phyloP scores from a whole-genome alignment of 2,797 vertebrate species.

The Enteromius fasciolatus region DNA sequence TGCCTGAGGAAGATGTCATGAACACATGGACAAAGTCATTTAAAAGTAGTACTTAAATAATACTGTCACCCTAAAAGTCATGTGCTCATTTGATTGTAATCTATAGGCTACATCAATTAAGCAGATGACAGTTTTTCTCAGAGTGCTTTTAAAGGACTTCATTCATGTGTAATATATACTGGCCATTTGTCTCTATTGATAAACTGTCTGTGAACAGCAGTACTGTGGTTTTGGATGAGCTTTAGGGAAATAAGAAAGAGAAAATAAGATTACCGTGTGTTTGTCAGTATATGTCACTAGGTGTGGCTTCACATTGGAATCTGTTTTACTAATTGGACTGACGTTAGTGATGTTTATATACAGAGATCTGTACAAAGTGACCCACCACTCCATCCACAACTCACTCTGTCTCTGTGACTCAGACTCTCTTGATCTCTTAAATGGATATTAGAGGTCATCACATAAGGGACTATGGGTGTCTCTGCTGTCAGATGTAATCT shows the following conservation, averaged over 20 bases:
- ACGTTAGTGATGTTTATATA: neutral
- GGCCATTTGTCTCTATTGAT: neutral
- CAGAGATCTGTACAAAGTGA: neutral
- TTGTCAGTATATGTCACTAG: slow-evolving; percentile 1
- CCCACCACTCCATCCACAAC: neutral
- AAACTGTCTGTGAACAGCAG: neutral
- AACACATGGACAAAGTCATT: neutral
- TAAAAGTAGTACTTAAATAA: neutral
- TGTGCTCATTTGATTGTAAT: neutral
- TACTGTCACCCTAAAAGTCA: neutral
- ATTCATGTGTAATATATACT: neutral
- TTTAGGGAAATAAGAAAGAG: neutral
- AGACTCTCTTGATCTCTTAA: neutral
- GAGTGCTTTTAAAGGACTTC: neutral
- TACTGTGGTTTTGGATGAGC: neutral
- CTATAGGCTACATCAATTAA: neutral
- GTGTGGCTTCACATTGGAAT: neutral
- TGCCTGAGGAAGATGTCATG: neutral
- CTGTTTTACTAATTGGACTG: neutral
- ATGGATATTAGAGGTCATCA: neutral
- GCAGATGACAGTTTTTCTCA: neutral
- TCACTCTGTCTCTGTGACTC: neutral
- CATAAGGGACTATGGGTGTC: neutral
- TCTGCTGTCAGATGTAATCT: neutral
- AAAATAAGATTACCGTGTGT: neutral